phyloP scores from a whole-genome alignment of 2,113 vertebrate genomes.

The Stercorarius parasiticus region DNA sequence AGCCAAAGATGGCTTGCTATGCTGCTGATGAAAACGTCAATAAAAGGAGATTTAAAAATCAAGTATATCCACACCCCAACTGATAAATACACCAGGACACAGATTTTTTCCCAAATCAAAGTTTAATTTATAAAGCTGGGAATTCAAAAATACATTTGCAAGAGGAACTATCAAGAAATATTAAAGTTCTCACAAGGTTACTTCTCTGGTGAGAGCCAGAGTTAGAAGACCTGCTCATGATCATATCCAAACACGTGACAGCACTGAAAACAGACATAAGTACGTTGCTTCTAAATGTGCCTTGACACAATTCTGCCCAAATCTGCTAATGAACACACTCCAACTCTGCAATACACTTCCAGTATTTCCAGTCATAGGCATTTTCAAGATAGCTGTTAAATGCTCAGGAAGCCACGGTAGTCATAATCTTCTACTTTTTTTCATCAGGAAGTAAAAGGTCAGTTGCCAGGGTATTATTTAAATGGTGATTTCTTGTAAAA shows the following conservation, averaged over 20 bases:
- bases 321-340: neutral
- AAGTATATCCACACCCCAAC: neutral
- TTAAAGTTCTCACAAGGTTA: neutral
- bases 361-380: neutral
- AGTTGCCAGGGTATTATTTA: neutral
- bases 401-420: neutral
- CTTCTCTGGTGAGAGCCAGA: neutral
- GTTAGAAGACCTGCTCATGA: neutral
- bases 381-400: constrained; percentile 44
- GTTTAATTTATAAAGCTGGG: constrained; percentile 15
- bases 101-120: constrained; percentile 9
- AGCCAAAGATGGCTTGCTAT: neutral
- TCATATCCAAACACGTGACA: neutral
- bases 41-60: neutral
- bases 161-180: neutral
- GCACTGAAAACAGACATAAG: neutral
- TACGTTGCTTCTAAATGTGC: neutral
- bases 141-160: constrained; percentile 16
- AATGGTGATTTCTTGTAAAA: neutral
- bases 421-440: neutral
- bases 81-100: constrained; percentile 15
- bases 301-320: neutral
- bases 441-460: neutral
- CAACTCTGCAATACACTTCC: neutral
- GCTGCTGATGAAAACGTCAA: neutral